phyloP scores from a whole-genome alignment of 2,797 vertebrate species.

The Falco berigora region DNA sequence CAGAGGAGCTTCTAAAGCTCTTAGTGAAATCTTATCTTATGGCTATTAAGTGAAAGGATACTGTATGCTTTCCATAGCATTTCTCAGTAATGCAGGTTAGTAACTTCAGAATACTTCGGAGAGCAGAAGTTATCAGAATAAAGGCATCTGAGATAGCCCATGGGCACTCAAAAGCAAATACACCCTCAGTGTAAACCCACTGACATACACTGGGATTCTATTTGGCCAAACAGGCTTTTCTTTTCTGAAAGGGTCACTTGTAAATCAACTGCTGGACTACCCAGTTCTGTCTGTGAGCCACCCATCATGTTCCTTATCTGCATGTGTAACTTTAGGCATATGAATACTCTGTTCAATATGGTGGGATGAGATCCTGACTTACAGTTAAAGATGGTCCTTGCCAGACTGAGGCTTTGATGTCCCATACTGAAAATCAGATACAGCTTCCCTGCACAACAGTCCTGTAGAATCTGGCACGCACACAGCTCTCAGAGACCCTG shows the following conservation, averaged over 20 bases:
- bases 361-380: not conserved
- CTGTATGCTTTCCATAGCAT: not conserved
- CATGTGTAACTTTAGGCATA: not conserved
- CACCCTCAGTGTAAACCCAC: not conserved
- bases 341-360: not conserved
- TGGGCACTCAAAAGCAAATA: not conserved
- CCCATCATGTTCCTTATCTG: not conserved
- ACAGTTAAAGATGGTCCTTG: not conserved
- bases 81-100: not conserved
- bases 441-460: not conserved
- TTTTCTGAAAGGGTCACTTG: not conserved
- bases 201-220: not conserved
- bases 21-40: not conserved
- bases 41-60: not conserved
- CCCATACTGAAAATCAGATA: not conserved
- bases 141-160: not conserved
- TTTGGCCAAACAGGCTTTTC: not conserved
- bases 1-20: not conserved
- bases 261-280: not conserved
- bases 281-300: not conserved
- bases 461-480: not conserved
- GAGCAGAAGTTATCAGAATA: not conserved
- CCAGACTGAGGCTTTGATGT: not conserved
- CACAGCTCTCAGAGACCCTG: not conserved
- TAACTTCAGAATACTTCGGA: fast-evolving